Evolutionary conservation across 2,113 vertebrate genomes (phyloP).

Genomic region (Hyperopisus bebe): DNA sequence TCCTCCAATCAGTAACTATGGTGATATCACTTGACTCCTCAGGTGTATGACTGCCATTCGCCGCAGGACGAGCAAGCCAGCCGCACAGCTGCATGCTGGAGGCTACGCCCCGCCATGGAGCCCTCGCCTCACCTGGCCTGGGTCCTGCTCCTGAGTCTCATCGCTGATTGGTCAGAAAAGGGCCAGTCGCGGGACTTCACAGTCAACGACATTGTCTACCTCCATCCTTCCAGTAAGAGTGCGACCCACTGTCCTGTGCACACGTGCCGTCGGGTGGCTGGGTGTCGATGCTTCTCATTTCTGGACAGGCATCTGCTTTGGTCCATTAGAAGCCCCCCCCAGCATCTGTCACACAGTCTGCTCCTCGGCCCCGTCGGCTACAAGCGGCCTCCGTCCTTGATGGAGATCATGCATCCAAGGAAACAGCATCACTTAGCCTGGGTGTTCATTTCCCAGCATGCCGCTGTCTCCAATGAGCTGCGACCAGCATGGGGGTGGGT

Average conservation of each 20-base stretch:
- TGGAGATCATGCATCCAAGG: neutral
- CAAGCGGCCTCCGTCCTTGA: neutral
- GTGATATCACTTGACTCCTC: slow-evolving; percentile 4
- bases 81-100: slow-evolving; percentile 61
- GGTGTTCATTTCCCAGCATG: slow-evolving; percentile 10
- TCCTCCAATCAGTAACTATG: neutral
- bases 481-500: neutral
- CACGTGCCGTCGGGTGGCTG: neutral
- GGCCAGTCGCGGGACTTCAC: slow-evolving; percentile 73
- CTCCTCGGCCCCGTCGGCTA: neutral
- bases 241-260: neutral
- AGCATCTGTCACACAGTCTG: neutral
- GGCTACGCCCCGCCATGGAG: slow-evolving; percentile 60
- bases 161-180: slow-evolving; percentile 53
- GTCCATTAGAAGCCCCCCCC: neutral
- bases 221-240: slow-evolving; percentile 86
- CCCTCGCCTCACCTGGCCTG: slow-evolving; percentile 61
- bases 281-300: neutral
- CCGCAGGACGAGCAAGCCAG: slow-evolving; percentile 2
- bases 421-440: neutral
- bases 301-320: neutral
- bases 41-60: slow-evolving; percentile 23
- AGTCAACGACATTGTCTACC: slow-evolving; percentile 77
- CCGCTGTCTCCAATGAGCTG: neutral
- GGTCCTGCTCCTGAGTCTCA: slow-evolving; percentile 64